A percentile compares a stretch with the other conserved stretches of the same genome.
Conservation (phyloP, 2,888 invertebrate species). For the Ectemnius continuus region DNA sequence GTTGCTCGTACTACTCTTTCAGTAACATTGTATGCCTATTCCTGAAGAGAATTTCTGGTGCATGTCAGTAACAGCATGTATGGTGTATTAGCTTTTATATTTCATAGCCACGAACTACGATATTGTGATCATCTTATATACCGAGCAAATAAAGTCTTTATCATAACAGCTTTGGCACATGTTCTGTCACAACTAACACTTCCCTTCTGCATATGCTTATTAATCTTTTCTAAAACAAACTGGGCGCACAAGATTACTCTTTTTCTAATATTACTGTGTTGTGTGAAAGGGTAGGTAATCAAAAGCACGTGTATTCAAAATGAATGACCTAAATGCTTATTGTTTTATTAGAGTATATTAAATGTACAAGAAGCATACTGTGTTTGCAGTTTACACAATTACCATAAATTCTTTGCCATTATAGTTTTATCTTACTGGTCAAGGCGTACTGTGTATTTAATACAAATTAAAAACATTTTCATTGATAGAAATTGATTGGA, state of each 20-base stretch:
- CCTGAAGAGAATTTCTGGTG: conserved; percentile 27
- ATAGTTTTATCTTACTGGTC: conserved; percentile 6
- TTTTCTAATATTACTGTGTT: neutral
- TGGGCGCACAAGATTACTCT: too few relatives aligned
- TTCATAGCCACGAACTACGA: conserved; percentile 64
- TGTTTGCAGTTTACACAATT: conserved; percentile 24
- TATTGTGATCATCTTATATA: conserved; percentile 70
- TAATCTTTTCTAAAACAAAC: neutral
- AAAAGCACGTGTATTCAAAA: neutral
- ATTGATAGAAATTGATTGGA: conserved; percentile 44
- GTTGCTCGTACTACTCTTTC: conserved; percentile 32
- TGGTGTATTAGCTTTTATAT: conserved; percentile 68
- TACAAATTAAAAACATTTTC: conserved; percentile 41
- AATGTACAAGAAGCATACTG: conserved; percentile 55
- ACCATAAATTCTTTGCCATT: conserved; percentile 31
- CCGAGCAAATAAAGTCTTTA: conserved; percentile 68
- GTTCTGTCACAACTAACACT: conserved; percentile 18
- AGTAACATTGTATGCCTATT: conserved; percentile 31
- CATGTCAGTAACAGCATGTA: conserved; percentile 54
- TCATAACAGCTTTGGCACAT: conserved; percentile 22
- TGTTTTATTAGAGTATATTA: conserved; percentile 55
- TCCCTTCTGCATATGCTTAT: neutral
- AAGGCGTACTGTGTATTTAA: conserved; percentile 29
- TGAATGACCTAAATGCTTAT: conserved; percentile 42
- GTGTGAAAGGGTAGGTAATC: neutral